phyloP scores from a whole-genome alignment of 2,113 vertebrate species.

The Accipiter virgatus region DNA sequence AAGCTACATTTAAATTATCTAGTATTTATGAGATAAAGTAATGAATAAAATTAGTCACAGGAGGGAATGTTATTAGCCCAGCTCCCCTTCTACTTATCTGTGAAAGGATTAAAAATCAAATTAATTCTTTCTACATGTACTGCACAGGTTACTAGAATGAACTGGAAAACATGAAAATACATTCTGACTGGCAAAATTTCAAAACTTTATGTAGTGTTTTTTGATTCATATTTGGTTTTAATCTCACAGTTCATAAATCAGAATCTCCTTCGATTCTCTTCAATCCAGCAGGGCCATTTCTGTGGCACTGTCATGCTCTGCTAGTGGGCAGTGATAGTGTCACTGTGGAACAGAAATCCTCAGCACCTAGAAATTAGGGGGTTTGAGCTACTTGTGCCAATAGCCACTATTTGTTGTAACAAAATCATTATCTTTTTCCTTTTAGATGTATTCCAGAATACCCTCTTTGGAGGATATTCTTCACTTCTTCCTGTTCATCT shows the following conservation, averaged over 20 bases:
- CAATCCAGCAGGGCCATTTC: not conserved
- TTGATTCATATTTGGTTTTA: not conserved
- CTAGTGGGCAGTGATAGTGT: not conserved
- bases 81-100: not conserved
- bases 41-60: not conserved
- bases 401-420: not conserved
- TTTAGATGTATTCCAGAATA: not conserved
- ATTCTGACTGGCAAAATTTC: not conserved
- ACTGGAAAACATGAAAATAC: not conserved
- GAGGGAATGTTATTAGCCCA: not conserved
- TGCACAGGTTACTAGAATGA: not conserved
- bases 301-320: not conserved
- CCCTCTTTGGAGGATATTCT: not conserved
- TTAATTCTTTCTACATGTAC: not conserved
- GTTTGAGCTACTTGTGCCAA: not conserved
- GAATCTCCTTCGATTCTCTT: not conserved
- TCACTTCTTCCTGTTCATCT: not conserved
- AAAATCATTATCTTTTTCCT: not conserved
- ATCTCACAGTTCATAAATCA: not conserved
- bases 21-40: conserved; percentile 12
- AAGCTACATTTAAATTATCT: not conserved
- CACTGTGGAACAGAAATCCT: not conserved
- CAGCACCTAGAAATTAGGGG: not conserved
- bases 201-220: not conserved
- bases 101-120: conserved; percentile 11